Conservation (phyloP, 2,113 vertebrate species). For the Microtus montanus region DNA sequence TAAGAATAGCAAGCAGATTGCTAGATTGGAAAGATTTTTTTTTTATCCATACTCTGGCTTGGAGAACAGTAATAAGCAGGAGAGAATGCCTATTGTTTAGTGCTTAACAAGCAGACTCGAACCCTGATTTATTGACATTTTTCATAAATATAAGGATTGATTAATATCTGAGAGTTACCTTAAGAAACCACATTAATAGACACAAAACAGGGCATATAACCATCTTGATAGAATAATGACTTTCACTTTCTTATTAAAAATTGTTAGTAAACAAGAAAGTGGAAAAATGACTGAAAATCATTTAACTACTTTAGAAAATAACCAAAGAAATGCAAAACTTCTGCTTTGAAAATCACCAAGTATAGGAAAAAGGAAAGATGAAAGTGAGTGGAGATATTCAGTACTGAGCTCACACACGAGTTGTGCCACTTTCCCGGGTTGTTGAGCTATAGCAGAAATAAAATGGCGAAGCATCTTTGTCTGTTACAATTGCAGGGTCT, state of each 20-base stretch:
- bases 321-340: conserved; percentile 1
- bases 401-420: neutral
- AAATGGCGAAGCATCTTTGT: neutral
- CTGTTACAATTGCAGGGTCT: neutral
- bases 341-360: neutral
- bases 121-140: neutral
- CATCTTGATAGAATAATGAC: neutral
- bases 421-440: neutral
- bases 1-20: neutral
- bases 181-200: neutral
- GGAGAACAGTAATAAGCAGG: neutral
- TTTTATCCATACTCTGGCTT: neutral
- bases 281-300: neutral
- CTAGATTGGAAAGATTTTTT: neutral
- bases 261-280: neutral
- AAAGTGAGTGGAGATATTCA: neutral
- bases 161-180: neutral
- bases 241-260: neutral
- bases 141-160: neutral
- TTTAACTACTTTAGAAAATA: neutral
- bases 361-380: neutral
- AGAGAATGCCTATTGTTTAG: neutral
- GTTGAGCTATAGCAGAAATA: neutral
- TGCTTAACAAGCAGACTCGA: conserved; percentile 45
- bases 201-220: neutral